phyloP scores from a whole-genome alignment of 53 echinoderm and acorn worm species.

The Mesocentrotus franciscanus region DNA sequence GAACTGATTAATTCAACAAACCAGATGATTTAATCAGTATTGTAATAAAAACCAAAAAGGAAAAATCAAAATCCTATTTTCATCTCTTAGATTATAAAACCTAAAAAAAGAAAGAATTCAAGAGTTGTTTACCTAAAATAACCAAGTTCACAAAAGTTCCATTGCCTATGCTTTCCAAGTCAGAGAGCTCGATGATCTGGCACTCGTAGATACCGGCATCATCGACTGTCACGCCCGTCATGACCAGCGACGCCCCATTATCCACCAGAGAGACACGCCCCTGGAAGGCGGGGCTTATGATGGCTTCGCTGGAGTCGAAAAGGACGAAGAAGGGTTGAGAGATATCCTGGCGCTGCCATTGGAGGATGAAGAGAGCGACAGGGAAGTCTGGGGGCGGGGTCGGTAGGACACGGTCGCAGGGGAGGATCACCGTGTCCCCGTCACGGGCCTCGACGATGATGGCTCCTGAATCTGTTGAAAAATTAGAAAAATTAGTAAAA shows the following conservation, averaged over 20 bases:
- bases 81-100: neutral
- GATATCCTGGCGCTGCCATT: constrained; percentile 80
- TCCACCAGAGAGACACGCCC: constrained; percentile 69
- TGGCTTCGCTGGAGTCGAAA: constrained; percentile 73
- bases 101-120: neutral
- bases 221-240: constrained; percentile 59
- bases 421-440: constrained; percentile 80
- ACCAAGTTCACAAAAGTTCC: constrained; percentile 86
- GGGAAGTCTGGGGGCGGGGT: constrained; percentile 74
- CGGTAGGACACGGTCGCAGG: constrained; percentile 78
- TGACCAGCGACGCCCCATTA: constrained; percentile 66
- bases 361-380: constrained; percentile 80
- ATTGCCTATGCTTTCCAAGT: constrained; percentile 73
- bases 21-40: neutral
- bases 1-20: neutral
- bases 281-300: constrained; percentile 71
- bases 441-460: constrained; percentile 70
- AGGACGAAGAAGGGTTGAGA: constrained; percentile 77
- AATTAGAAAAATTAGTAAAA: neutral
- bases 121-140: constrained; percentile 71
- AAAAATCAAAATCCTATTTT: neutral
- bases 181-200: constrained; percentile 76
- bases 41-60: neutral
- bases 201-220: constrained; percentile 92
- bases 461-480: constrained; percentile 32